Conservation (phyloP, 1,140 invertebrate species). For the Cherax destructor region DNA sequence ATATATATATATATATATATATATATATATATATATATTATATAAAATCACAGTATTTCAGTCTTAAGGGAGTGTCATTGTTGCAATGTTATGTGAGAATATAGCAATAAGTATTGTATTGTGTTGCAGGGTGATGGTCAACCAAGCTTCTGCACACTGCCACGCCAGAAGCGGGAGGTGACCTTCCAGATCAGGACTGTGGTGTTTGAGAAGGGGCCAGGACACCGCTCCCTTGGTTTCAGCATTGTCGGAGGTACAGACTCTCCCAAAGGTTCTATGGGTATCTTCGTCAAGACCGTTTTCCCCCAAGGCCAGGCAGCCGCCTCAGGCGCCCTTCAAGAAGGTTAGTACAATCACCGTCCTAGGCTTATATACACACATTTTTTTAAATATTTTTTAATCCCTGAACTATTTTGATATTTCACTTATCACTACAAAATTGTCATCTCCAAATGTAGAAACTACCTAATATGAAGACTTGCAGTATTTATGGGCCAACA, state of each 20-base stretch:
- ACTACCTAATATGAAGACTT: no score
- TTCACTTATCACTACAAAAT: no score
- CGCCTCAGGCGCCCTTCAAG: slow-evolving; percentile 86
- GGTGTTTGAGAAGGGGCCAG: slow-evolving; percentile 88
- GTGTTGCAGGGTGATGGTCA: slow-evolving; percentile 44
- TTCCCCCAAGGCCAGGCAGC: slow-evolving; percentile 92
- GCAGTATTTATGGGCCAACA: no score
- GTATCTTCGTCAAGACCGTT: slow-evolving; percentile 93
- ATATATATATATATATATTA: no score
- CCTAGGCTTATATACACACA: no score
- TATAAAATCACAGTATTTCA: no score
- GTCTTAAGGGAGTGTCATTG: no score
- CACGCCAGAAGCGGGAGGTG: slow-evolving; percentile 64
- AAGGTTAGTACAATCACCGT: slow-evolving; percentile 80
- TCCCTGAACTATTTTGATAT: no score
- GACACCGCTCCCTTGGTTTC: slow-evolving; percentile 91
- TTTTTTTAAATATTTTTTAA: no score
- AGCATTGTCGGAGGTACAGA: slow-evolving; percentile 93
- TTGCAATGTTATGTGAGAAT: no score
- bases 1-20: no score
- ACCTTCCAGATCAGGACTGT: slow-evolving; percentile 80
- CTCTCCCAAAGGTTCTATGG: slow-evolving; percentile 91
- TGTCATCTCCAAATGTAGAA: no score
- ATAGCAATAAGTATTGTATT: background rate
- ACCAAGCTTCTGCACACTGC: slow-evolving; percentile 71